Conservation (phyloP, 1,140 invertebrate species). For the Polypedilum pembai region DNA sequence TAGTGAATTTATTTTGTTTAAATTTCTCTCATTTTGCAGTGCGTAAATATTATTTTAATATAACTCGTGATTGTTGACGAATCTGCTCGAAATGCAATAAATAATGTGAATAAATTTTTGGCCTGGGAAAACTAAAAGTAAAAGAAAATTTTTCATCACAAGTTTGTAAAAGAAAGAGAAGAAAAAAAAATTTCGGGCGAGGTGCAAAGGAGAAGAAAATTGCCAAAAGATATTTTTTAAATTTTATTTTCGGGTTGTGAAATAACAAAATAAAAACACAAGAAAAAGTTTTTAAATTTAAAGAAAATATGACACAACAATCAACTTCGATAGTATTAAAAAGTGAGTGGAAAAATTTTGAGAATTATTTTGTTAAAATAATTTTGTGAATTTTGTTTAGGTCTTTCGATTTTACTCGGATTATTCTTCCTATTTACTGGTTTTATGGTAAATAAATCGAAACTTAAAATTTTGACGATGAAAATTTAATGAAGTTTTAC, state of each 20-base stretch:
- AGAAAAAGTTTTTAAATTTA: not conserved
- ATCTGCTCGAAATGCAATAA: not conserved
- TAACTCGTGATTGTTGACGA: not conserved
- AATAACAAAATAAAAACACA: not conserved
- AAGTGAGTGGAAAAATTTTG: not conserved
- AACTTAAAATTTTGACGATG: too few species aligned
- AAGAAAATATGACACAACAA: not conserved
- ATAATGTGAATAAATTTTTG: not conserved
- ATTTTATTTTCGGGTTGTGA: constrained; percentile 6
- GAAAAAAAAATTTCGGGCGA: constrained; percentile 14
- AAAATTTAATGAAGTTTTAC: too few species aligned
- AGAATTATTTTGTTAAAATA: not conserved
- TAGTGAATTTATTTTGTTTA: not conserved
- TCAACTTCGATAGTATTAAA: constrained; percentile 23
- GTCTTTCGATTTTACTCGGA: constrained; percentile 82
- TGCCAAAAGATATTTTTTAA: not conserved
- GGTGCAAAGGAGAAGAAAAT: constrained; percentile 3
- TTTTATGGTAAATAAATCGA: constrained; percentile 51
- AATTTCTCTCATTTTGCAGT: not conserved
- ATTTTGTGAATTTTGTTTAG: not conserved
- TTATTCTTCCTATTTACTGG: constrained; percentile 95
- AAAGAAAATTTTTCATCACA: not conserved
- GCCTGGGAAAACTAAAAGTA: constrained; percentile 1
- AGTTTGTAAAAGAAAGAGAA: not conserved
- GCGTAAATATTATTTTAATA: not conserved